These are phyloP conservation scores for Tragelaphus eurycerus DNA, from an alignment of 2,797 vertebrate genomes.

Conservation along the genomic window DNA sequence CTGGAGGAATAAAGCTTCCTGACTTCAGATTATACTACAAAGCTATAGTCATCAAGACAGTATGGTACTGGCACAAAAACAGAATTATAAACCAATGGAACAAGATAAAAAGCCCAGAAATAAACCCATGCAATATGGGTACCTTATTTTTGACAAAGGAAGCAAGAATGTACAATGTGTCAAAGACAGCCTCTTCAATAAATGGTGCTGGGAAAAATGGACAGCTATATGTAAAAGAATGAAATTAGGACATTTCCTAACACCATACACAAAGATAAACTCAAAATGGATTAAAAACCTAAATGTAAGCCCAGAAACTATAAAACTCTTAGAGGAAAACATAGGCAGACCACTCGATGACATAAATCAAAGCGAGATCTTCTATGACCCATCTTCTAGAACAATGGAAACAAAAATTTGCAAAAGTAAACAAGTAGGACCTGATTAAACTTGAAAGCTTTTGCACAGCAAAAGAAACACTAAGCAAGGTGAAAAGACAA, in stretches of 20 bases:
- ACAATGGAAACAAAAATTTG: background rate
- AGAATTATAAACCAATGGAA: background rate
- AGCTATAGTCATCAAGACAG: background rate
- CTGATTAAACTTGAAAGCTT: background rate
- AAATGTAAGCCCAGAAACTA: background rate
- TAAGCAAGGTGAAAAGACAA: background rate
- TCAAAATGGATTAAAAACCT: background rate
- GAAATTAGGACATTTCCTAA: background rate
- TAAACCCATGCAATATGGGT: background rate
- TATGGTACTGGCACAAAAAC: background rate
- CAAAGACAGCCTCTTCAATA: background rate
- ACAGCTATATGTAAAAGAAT: background rate
- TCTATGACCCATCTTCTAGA: background rate
- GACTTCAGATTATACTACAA: background rate
- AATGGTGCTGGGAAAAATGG: background rate
- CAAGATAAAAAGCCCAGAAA: background rate
- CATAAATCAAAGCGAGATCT: background rate
- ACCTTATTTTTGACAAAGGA: background rate
- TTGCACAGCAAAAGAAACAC: background rate
- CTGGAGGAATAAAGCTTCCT: background rate
- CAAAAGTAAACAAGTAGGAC: background rate
- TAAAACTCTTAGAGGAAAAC: background rate
- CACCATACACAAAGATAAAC: background rate
- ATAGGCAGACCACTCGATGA: background rate
- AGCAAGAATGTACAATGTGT: background rate